Percentiles rank a stretch among this genome's conserved stretches.
phyloP scores from a whole-genome alignment of 92 coral and sea anemone genomes.

The Montipora capitata region DNA sequence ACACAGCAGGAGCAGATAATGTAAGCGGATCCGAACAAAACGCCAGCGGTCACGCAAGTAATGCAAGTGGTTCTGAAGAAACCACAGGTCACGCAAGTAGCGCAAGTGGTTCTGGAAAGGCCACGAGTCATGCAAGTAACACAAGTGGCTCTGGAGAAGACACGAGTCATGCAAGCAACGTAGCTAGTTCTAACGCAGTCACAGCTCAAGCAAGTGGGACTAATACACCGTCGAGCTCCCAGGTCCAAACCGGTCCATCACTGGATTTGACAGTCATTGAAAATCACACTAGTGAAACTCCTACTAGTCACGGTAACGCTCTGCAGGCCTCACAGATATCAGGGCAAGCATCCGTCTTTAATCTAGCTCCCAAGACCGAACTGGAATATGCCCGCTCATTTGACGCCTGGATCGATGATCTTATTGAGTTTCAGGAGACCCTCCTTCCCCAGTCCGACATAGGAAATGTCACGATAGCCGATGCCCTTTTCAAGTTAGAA shows the following conservation, averaged over 20 bases:
- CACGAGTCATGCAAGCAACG: not conserved
- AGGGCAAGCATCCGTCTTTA: not conserved
- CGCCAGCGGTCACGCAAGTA: too few relatives aligned
- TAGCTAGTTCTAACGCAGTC: not conserved
- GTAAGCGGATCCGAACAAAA: not conserved
- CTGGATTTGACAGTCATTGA: not conserved
- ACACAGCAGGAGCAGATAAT: not conserved
- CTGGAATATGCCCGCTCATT: slow-evolving; percentile 11
- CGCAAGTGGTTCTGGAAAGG: not conserved
- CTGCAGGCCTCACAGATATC: not conserved
- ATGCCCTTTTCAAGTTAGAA: slow-evolving; percentile 3
- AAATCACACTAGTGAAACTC: not conserved
- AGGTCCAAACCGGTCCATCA: not conserved
- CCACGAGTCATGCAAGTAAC: not conserved
- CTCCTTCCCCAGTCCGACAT: not conserved
- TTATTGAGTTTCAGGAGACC: not conserved
- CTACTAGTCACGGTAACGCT: not conserved
- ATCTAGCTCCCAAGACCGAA: not conserved
- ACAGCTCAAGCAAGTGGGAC: not conserved
- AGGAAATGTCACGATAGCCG: not conserved
- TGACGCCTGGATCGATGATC: not conserved
- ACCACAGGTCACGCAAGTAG: not conserved
- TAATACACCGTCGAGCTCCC: not conserved
- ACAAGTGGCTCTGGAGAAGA: not conserved
- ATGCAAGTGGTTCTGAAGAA: not conserved